Base-by-base conservation (phyloP, 2,113 vertebrate genomes). In the Euleptes europaea region DNA sequence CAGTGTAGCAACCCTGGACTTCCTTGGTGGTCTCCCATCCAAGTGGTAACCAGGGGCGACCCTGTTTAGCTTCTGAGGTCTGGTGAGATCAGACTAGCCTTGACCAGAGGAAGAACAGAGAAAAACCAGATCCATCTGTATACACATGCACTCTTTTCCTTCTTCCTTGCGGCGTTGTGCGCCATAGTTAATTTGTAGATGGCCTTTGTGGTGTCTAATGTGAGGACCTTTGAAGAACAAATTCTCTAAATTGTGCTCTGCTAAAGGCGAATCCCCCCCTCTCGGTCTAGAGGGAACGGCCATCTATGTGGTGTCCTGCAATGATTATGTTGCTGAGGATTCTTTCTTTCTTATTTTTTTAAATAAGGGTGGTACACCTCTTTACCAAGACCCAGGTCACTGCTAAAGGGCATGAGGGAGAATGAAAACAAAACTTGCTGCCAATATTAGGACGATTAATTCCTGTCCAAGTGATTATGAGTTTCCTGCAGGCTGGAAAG, bases 401-500 rank as follows among this genome's bases (percentile, higher is more conserved):
- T 28, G 11, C 1, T 35, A 49, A 82, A 80, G 44, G 1, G 0
- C 0, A 35, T 72, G 89, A 49, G 85, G 88, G 15, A 67, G 21
- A 88, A 81, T 84, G 42, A 88, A 81, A 88, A n/a, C n/a, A 67
- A 78, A 89, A 72, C 35, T 78, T 87, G 5, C 77, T 90, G 76
- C 84, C 86, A 88, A 54, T 40, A 14, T 84, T 86, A 88, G 31
- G n/a, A 82, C 80, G 42, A 88, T 87, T 74, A 90, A 70, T 85
- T 85, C 35, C 74, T 49, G 3, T 84, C 87, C 80, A 80, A 57
- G 80, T 69, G 78, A 75, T 92, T 88, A 85, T 91, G 79, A 35
- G 57, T 88, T 91, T 91, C 86, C 89, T 92, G 84, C 85, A 85
- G 86, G 78, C 92, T 66, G 74, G 73, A n/a, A 92, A 88, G 33